Evolutionary conservation across 2,113 vertebrate genomes (phyloP), one percentile per base, ranked within the genome.

Genomic region (Crotophaga sulcirostris): DNA sequence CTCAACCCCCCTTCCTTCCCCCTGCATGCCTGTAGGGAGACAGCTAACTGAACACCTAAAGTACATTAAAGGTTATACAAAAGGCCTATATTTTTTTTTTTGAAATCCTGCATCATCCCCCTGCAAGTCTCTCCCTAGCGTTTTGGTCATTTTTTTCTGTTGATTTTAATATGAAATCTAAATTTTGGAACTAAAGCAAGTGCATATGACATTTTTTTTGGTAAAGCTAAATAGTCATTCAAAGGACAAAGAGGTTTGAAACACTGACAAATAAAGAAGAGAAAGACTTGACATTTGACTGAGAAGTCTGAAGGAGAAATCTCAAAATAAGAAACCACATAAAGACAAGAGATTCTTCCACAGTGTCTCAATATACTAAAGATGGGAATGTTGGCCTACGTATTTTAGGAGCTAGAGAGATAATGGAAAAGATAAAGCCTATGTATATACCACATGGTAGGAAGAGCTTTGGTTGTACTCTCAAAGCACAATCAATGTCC

Each of bases 161-260:
- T 85, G 23, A 3, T 82, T 93, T 93, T 74, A 62, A 73, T 25
- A 38, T 4, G 49, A 89, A 94, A 56, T 42, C 16, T 79, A 80
- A 69, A 89, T 74, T 85, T 79, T 93, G 66, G 69, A 87, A 54
- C 7, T 40, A 51, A 88, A 90, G 16, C 16, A 90, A 70, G 18
- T n/a, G 29, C 16, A 40, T 58, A 55, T 70, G 70, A 69, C 45
- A 26, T 45, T 85, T 85, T 93, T 62, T 66, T 79, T 51, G 11
- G 19, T 68, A 74, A 93, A 91, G 54, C 29, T 79, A 89, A 87
- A 90, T 66, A 90, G 33, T 77, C 26, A 87, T 14, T 84, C 10
- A 95, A 91, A 94, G 69, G 66, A 95, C 78, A 91, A 89, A 63
- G 79, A 95, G 49, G 84, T 91, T 63, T 73, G 25, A 85, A 91